Percentiles rank a stretch among this genome's conserved stretches.
Conservation (phyloP, 1,140 invertebrate genomes). For the Pantala flavescens region DNA sequence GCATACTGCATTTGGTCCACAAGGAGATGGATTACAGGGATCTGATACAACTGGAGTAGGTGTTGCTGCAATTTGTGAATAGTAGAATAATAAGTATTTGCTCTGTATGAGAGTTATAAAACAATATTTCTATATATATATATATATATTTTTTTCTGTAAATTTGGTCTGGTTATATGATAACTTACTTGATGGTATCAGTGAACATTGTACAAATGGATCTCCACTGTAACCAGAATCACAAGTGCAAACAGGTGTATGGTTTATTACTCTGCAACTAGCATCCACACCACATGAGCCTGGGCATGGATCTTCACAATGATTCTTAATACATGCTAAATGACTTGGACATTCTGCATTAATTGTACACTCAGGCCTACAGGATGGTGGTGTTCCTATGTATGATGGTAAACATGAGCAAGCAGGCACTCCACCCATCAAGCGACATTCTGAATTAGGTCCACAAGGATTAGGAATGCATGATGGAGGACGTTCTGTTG, state of each 20-base stretch:
- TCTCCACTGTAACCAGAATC: conserved; percentile 60
- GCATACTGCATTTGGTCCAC: conserved; percentile 66
- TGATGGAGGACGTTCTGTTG: conserved; percentile 52
- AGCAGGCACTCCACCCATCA: conserved; percentile 54
- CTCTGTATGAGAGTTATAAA: background rate
- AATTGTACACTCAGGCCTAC: conserved; percentile 60
- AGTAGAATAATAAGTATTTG: background rate
- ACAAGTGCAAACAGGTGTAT: conserved; percentile 62
- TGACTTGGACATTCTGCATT: conserved; percentile 60
- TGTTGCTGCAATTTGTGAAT: conserved; percentile 26
- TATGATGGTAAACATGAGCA: conserved; percentile 67
- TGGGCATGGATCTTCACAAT: conserved; percentile 62
- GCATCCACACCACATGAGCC: conserved; percentile 65
- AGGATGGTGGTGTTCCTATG: conserved; percentile 61
- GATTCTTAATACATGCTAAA: conserved; percentile 57
- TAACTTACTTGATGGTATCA: conserved; percentile 38
- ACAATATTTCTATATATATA: background rate
- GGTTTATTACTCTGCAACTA: conserved; percentile 59
- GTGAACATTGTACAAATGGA: conserved; percentile 59
- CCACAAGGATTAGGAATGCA: conserved; percentile 71
- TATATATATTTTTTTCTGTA: no score
- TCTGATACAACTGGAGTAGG: conserved; percentile 25
- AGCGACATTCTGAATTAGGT: conserved; percentile 65
- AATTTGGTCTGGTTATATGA: background rate
- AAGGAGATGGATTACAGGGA: conserved; percentile 66